Conservation (phyloP, 2,113 vertebrate genomes). For the Chaetodon auriga region DNA sequence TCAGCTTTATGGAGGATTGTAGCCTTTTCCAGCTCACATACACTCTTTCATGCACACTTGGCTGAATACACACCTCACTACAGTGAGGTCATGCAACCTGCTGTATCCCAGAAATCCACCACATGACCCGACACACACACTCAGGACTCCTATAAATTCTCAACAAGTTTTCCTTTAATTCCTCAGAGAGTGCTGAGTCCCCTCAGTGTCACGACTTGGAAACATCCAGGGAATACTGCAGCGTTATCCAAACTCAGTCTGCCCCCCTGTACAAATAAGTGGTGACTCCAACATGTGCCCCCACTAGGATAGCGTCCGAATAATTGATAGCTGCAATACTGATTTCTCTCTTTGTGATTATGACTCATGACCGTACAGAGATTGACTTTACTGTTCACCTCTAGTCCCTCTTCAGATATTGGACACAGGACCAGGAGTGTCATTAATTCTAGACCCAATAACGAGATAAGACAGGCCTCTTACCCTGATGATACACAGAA, state of each 20-base stretch:
- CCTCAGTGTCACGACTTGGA: slow-evolving; percentile 26
- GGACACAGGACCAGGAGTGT: background rate
- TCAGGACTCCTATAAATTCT: slow-evolving; percentile 70
- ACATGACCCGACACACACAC: slow-evolving; percentile 44
- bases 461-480: background rate
- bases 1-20: too few relatives aligned
- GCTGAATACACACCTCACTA: background rate
- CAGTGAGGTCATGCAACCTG: slow-evolving; percentile 13
- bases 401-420: slow-evolving; percentile 18
- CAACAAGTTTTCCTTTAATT: slow-evolving; percentile 59
- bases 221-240: slow-evolving; percentile 23
- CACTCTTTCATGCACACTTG: too few relatives aligned
- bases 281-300: slow-evolving; percentile 55
- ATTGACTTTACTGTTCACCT: slow-evolving; percentile 39
- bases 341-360: slow-evolving; percentile 13
- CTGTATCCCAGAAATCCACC: slow-evolving; percentile 17
- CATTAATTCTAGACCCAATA: background rate
- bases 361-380: slow-evolving; percentile 32
- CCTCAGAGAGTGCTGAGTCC: slow-evolving; percentile 13
- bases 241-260: slow-evolving; percentile 51
- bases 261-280: slow-evolving; percentile 50
- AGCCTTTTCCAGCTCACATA: too few relatives aligned
- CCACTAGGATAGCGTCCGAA: slow-evolving; percentile 42
- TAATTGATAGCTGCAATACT: slow-evolving; percentile 54
- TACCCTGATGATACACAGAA: background rate